Evolutionary conservation across 2,797 vertebrate genomes (phyloP), one percentile per base, ranked within the genome.

Genomic region (Eptatretus atami): DNA sequence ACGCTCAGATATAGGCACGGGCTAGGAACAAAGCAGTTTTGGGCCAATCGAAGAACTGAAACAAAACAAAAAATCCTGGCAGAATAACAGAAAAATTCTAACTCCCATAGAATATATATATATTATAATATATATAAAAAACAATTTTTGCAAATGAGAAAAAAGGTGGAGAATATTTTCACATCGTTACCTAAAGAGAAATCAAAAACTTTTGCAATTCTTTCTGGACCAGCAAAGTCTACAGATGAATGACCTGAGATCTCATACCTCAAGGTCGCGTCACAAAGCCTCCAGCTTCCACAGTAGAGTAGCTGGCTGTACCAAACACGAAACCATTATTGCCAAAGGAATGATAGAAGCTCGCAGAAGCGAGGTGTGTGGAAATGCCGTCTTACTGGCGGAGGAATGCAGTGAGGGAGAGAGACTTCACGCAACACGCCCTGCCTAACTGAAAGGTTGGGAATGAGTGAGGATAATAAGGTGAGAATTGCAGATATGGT

Each of bases 261-360:
- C 24, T 10, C 9, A 61, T 66, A 87, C 92, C 82, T 94, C 86
- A 66, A 85, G 65, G 70, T 77, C 82, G n/a, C 64, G 84, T 78
- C 65, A 73, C 72, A 67, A 86, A 93, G 64, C 86, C 83, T 1
- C 90, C 88, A 0, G 81, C 81, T 60, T 92, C 86, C 52, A 87
- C 86, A 66, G 82, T 78, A 53, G 78, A 78, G 0, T 74, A 0
- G 84, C 90, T 0, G 88, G 86, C 72, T 87, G 86, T 68, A 78
- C 92, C 92, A 98, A 70, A 96, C 78, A n/a, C 68, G n/a, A 80
- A 93, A 44, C 92, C 92, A 0, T 98, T 98, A 75, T 92, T 98
- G 2, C 85, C 87, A 0, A 96, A n/a, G n/a, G 78, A 67, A 95
- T 96, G 66, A 96, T 69, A 0, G 92, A 96, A 0, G 86, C 83